Conservation (phyloP, 2,888 invertebrate species). For the Agonopterix heracliana region DNA sequence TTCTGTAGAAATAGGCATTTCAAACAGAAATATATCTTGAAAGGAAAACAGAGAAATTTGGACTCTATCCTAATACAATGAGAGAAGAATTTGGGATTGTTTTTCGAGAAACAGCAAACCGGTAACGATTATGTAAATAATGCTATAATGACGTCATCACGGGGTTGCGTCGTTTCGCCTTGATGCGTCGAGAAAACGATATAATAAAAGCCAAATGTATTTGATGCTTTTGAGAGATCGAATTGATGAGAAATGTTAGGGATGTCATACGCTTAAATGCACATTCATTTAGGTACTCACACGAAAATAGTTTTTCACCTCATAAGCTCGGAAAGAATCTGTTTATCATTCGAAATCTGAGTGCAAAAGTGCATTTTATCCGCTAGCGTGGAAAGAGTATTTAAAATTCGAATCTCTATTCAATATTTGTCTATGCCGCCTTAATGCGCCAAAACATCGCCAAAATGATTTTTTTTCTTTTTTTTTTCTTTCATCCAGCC, state of each 20-base stretch:
- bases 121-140: conserved; percentile 58
- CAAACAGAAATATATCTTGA: conserved; percentile 22
- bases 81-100: conserved; percentile 19
- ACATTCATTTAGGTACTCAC: too few relatives aligned
- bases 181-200: conserved; percentile 44
- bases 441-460: too few relatives aligned
- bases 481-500: too few relatives aligned
- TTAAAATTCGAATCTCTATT: too few relatives aligned
- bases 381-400: too few relatives aligned
- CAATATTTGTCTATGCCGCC: too few relatives aligned
- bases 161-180: conserved; percentile 45
- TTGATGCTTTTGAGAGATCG: conserved; percentile 18
- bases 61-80: conserved; percentile 19
- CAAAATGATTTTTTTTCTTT: too few relatives aligned
- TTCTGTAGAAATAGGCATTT: conserved; percentile 31
- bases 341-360: too few relatives aligned
- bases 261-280: too few relatives aligned
- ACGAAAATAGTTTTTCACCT: too few relatives aligned
- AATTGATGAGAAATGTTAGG: conserved; percentile 14
- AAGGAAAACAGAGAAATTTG: conserved; percentile 14
- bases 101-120: conserved; percentile 22
- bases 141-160: conserved; percentile 55
- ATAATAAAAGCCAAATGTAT: conserved; percentile 49
- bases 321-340: too few relatives aligned
- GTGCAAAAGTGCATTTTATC: too few relatives aligned